Conservation (phyloP, 2,113 vertebrate genomes). For the Uria lomvia region DNA sequence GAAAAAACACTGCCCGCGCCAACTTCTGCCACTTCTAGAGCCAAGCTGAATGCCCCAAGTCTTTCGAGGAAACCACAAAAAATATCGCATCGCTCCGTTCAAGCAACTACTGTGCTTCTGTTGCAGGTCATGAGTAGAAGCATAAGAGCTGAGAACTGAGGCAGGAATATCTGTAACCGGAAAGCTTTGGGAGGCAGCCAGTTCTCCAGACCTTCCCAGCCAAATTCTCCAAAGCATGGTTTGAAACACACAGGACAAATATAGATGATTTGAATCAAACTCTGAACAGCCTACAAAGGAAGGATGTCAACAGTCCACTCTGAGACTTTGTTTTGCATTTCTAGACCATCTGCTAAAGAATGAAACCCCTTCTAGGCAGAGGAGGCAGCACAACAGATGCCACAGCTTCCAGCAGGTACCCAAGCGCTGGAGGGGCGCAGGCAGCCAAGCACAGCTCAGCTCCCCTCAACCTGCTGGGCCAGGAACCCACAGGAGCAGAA, state of each 20-base stretch:
- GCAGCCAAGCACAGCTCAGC: not conserved
- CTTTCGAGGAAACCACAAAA: not conserved
- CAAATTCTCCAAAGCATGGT: not conserved
- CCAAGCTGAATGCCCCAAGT: not conserved
- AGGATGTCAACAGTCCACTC: not conserved
- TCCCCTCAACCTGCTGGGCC: not conserved
- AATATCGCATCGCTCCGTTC: not conserved
- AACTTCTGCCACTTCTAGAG: not conserved
- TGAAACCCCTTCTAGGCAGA: not conserved
- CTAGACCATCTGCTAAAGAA: not conserved
- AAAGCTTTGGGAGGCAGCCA: not conserved
- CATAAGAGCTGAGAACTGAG: not conserved
- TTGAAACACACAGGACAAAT: not conserved
- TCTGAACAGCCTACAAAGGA: not conserved
- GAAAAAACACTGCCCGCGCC: not conserved
- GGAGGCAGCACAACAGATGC: not conserved
- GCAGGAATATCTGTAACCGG: not conserved
- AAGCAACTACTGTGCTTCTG: not conserved
- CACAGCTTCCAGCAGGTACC: not conserved
- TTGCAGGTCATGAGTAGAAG: not conserved
- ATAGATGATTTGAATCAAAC: not conserved
- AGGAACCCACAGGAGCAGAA: not conserved
- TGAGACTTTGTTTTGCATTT: not conserved
- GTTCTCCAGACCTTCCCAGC: not conserved
- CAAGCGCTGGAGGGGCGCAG: not conserved